Conservation (phyloP, 2,113 vertebrate genomes). For the Gallinago media region DNA sequence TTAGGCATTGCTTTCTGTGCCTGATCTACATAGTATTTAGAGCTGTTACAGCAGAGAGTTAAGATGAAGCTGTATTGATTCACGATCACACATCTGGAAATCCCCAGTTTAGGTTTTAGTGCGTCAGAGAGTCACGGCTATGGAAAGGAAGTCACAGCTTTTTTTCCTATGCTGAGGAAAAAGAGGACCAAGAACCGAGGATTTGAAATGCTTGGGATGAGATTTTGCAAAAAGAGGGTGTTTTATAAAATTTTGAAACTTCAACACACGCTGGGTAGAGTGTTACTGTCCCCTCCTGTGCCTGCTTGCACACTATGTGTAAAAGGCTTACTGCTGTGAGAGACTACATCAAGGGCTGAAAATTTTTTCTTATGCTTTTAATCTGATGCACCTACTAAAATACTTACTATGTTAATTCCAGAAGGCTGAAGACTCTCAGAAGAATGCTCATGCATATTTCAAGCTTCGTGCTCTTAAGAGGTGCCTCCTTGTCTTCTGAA, state of each 20-base stretch:
- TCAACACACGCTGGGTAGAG: not conserved
- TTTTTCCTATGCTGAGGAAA: not conserved
- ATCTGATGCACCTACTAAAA: not conserved
- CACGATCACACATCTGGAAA: not conserved
- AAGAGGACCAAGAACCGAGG: not conserved
- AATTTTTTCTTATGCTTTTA: not conserved
- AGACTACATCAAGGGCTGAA: not conserved
- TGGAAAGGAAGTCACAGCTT: not conserved
- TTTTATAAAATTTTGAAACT: not conserved
- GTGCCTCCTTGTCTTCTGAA: slow-evolving; percentile 1
- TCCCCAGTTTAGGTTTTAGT: not conserved
- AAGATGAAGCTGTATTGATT: not conserved
- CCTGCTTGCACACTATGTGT: not conserved
- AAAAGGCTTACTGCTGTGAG: not conserved
- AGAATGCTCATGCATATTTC: slow-evolving; percentile 40
- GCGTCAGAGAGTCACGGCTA: not conserved
- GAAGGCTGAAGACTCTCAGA: not conserved
- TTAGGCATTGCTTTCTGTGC: not conserved
- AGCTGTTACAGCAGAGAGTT: not conserved
- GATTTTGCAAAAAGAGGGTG: not conserved
- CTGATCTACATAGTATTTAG: not conserved
- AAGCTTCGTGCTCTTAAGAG: not conserved
- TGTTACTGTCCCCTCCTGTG: not conserved
- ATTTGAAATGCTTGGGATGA: not conserved
- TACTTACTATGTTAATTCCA: slow-evolving; percentile 8